These are phyloP conservation scores for Muraenolepis orangiensis DNA, from an alignment of 2,797 vertebrate genomes.

Conservation along the genomic window DNA sequence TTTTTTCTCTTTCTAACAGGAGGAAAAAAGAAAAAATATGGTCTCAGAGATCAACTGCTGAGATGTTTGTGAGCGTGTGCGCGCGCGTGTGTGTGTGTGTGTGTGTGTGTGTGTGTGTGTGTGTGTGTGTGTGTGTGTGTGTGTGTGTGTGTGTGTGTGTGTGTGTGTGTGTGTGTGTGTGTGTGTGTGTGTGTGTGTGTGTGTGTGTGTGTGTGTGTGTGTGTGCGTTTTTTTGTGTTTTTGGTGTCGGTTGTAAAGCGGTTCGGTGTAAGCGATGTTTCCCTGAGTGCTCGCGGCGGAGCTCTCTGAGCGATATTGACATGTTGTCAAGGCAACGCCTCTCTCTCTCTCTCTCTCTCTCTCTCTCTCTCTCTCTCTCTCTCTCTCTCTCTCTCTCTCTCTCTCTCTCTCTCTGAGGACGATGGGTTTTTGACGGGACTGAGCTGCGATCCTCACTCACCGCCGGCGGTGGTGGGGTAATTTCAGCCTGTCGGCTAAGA, in stretches of 20 bases:
- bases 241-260: conserved; percentile 47
- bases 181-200: conserved; percentile 23
- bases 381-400: too few species aligned
- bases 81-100: conserved; percentile 24
- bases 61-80: too few species aligned
- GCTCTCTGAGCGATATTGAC: conserved; percentile 81
- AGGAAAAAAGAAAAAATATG: conserved; percentile 44
- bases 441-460: conserved; percentile 59
- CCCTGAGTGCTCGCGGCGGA: conserved; percentile 74
- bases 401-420: conserved; percentile 76
- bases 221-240: conserved; percentile 36
- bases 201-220: neutral
- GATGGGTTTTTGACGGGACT: conserved; percentile 73
- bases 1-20: too few species aligned
- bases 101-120: conserved; percentile 30
- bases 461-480: conserved; percentile 71
- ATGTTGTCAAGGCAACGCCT: conserved; percentile 78
- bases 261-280: conserved; percentile 78
- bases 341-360: too few species aligned
- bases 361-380: too few species aligned
- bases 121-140: neutral
- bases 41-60: conserved; percentile 75
- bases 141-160: conserved; percentile 18
- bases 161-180: conserved; percentile 30
- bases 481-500: conserved; percentile 73